Evolutionary conservation across 2,113 vertebrate species (phyloP).

Genomic region (Menidia beryllina): DNA sequence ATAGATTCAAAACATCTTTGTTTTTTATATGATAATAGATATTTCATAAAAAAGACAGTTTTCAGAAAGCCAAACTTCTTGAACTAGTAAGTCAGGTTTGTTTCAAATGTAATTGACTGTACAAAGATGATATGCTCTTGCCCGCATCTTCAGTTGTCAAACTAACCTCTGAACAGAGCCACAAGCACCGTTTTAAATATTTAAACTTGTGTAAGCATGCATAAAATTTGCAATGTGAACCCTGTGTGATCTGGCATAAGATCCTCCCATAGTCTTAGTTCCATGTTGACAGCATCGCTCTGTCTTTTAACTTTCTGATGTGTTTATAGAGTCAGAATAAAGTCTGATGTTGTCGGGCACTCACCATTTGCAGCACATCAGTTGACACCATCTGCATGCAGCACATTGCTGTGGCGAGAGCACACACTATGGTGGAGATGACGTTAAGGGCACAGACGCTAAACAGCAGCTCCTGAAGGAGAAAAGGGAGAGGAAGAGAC

Average conservation of each 20-base stretch:
- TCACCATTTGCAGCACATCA: constrained; percentile 98
- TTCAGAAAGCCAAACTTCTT: background rate
- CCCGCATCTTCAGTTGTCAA: constrained; percentile 7
- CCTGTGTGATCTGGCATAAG: constrained; percentile 35
- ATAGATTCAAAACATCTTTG: background rate
- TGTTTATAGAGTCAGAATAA: constrained; percentile 35
- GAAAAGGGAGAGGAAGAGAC: constrained; percentile 33
- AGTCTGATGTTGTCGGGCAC: constrained; percentile 62
- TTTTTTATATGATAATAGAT: no score
- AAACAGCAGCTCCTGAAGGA: constrained; percentile 93
- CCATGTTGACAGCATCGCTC: background rate
- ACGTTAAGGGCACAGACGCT: constrained; percentile 97
- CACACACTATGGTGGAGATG: constrained; percentile 98
- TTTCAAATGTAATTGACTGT: background rate
- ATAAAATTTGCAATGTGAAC: constrained; percentile 52
- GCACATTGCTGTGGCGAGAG: constrained; percentile 97
- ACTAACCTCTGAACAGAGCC: constrained; percentile 4
- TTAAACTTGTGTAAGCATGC: constrained; percentile 6
- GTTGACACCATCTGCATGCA: constrained; percentile 99
- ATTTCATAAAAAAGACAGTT: background rate
- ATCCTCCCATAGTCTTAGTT: constrained; percentile 43
- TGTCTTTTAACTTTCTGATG: constrained; percentile 2
- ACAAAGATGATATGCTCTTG: background rate
- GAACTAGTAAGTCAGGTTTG: background rate
- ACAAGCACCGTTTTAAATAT: constrained; percentile 21